Conservation (phyloP, 2,888 invertebrate species). For the Drosophila mettleri region DNA sequence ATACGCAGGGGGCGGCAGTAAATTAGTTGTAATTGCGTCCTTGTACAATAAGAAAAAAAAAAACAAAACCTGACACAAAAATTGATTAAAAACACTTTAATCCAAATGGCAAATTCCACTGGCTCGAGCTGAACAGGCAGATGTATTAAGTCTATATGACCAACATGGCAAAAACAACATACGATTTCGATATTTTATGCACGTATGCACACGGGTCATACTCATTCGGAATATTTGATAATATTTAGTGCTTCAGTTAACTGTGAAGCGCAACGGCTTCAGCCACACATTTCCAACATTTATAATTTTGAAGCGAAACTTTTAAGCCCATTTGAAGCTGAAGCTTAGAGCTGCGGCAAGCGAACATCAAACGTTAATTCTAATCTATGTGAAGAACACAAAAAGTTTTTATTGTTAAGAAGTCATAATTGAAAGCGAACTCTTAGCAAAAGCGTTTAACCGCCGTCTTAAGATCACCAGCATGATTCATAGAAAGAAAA, state of each 20-base stretch:
- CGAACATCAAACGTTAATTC: background rate
- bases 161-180: background rate
- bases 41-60: conserved; percentile 1
- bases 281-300: background rate
- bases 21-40: conserved; percentile 51
- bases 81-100: conserved; percentile 51
- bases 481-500: background rate
- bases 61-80: conserved; percentile 21
- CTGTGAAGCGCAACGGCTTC: background rate
- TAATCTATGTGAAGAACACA: background rate
- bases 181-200: conserved; percentile 7
- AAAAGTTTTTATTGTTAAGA: background rate
- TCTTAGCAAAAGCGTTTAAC: too few species aligned
- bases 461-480: too few species aligned
- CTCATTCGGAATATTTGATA: background rate
- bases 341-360: background rate
- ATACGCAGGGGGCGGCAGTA: conserved; percentile 42
- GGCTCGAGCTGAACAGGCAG: background rate
- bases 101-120: conserved; percentile 30
- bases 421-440: background rate
- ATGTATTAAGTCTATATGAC: background rate
- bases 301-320: background rate
- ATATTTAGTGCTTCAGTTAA: background rate
- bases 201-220: conserved; percentile 1
- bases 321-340: background rate